phyloP scores from a whole-genome alignment of 2,113 vertebrate species.

The Periophthalmodon schlosseri region DNA sequence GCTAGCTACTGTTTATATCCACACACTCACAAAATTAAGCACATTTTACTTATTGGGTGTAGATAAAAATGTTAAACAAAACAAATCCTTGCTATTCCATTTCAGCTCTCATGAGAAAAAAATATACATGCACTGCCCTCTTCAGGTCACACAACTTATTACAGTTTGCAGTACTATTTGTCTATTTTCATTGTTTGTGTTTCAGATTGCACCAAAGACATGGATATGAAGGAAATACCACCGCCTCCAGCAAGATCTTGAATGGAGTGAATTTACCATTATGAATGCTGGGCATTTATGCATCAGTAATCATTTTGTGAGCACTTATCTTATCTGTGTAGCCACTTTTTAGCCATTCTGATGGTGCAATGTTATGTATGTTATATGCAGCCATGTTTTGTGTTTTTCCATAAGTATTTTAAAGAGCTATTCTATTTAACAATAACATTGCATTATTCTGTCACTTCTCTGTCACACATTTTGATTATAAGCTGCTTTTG shows the following conservation, averaged over 20 bases:
- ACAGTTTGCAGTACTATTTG: neutral
- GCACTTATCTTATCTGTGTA: neutral
- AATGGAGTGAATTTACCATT: slow-evolving; percentile 2
- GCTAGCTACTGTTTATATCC: no score
- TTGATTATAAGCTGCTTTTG: no score
- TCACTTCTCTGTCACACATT: no score
- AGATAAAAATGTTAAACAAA: no score
- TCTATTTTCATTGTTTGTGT: neutral
- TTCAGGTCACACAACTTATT: neutral
- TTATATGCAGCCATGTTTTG: no score
- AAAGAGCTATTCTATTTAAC: no score
- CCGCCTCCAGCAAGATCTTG: slow-evolving; percentile 2
- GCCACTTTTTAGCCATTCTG: neutral
- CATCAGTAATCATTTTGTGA: neutral
- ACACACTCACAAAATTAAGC: no score
- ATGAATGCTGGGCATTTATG: slow-evolving; percentile 3
- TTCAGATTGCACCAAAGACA: slow-evolving; percentile 45
- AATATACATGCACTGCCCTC: neutral
- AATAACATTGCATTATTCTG: no score
- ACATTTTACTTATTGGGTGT: no score
- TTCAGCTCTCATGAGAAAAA: neutral
- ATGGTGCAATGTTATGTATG: neutral
- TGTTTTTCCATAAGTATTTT: no score
- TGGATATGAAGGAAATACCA: slow-evolving; percentile 41
- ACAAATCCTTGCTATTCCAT: no score